Evolutionary conservation across 2,888 invertebrate genomes (phyloP), one percentile per base, ranked within the genome.

Genomic region (Dyspetes luteomarginatus): DNA sequence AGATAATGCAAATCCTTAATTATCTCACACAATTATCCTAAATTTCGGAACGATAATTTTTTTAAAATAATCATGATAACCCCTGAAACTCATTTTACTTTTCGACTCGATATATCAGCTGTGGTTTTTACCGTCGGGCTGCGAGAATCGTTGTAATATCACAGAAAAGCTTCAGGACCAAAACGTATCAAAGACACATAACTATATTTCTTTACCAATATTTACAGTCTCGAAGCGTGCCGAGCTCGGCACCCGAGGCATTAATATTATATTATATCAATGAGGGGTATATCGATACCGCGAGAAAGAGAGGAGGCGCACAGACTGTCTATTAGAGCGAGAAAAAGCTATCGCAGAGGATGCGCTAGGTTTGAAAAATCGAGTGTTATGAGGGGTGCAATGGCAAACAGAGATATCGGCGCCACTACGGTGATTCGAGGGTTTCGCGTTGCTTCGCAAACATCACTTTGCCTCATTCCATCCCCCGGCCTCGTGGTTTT

Each of bases 391-490:
- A 81, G 75, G 79, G 77, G 83, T 83, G 83, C 76, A 83, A 83
- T 76, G 73, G 84, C 82, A 83, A 83, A 82, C 81, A 84, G 82
- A 82, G 82, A 83, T 84, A 84, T 84, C 79, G 76, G 74, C 83
- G 78, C 73, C 74, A 72, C 45, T 78, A 78, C 79, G 83, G 75
- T 81, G 82, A 79, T 82, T 78, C 81, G 71, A 79, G 88, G 88
- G 88, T 88, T 89, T 91, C 90, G 89, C 87, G 88, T 91, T 91
- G 89, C 92, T 89, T 84, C 86, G 90, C 91, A 91, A 91, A 91
- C 88, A 91, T 79, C 75, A 78, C 72, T 60, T 82, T 28, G 76
- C 86, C 84, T 81, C 82, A 72, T 78, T 83, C 73, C 73, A 80
- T 82, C 67, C 36, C 65, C 58, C n/a, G n/a, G 56, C 65, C 69